phyloP scores from a whole-genome alignment of 2,113 vertebrate species.

The Thunnus maccoyii region DNA sequence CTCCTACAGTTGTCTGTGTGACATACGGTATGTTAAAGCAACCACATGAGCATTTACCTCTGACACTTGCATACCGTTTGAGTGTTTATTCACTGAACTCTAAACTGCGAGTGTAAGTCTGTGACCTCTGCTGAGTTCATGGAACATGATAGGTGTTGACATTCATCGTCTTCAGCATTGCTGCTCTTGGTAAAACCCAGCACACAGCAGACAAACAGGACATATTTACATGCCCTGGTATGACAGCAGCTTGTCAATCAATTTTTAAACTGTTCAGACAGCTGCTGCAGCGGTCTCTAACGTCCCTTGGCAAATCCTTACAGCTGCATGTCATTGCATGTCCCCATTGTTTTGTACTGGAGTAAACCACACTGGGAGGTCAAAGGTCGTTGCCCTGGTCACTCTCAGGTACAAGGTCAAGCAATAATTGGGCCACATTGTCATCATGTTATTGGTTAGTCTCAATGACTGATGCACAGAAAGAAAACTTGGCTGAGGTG shows the following conservation, averaged over 20 bases:
- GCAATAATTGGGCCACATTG: slow-evolving; percentile 16
- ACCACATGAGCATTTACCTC: not conserved
- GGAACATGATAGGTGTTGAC: slow-evolving; percentile 12
- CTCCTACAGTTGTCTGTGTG: not conserved
- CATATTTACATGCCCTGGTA: slow-evolving; percentile 22
- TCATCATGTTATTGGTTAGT: slow-evolving; percentile 4
- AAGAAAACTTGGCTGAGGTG: not conserved
- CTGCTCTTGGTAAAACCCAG: slow-evolving; percentile 11
- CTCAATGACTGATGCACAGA: not conserved
- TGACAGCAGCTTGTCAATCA: slow-evolving; percentile 54
- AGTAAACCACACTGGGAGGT: slow-evolving; percentile 39
- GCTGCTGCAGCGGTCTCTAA: slow-evolving; percentile 44
- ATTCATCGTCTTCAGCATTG: slow-evolving; percentile 28
- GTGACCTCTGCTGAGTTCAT: slow-evolving; percentile 43
- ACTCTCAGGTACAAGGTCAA: slow-evolving; percentile 42
- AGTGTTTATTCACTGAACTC: slow-evolving; percentile 13
- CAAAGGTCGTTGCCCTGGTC: slow-evolving; percentile 54
- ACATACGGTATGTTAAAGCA: slow-evolving; percentile 5
- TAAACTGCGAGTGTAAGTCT: slow-evolving; percentile 2
- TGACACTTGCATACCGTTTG: not conserved
- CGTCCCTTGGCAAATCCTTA: slow-evolving; percentile 20
- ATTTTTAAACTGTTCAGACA: slow-evolving; percentile 24
- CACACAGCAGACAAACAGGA: slow-evolving; percentile 26
- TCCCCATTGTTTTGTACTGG: slow-evolving; percentile 27
- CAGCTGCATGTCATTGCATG: slow-evolving; percentile 40